Percentiles rank a stretch among this genome's conserved stretches.
Conservation (phyloP, 2,113 vertebrate species). For the Myrmecophaga tridactyla region DNA sequence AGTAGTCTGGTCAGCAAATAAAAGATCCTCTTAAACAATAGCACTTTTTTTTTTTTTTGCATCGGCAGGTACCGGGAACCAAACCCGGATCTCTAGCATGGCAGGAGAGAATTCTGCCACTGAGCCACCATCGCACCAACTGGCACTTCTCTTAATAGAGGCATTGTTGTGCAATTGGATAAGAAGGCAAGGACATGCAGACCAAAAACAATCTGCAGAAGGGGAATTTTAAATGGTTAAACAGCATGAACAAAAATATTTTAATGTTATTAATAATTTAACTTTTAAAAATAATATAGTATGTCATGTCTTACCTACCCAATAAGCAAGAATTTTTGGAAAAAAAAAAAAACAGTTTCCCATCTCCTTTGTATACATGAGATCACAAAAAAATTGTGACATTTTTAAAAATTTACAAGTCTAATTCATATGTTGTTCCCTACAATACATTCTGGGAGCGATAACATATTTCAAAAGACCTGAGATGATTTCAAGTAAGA, state of each 20-base stretch:
- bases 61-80: no score
- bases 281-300: not conserved
- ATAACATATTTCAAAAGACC: not conserved
- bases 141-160: not conserved
- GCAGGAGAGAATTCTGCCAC: no score
- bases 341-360: not conserved
- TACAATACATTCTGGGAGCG: not conserved
- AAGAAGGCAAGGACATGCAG: not conserved
- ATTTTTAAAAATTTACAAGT: conserved; percentile 16
- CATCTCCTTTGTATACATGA: not conserved
- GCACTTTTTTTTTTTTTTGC: no score
- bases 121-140: no score
- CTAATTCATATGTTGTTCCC: not conserved
- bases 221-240: not conserved
- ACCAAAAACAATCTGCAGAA: not conserved
- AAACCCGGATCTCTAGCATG: no score
- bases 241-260: not conserved
- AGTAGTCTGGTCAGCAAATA: not conserved
- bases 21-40: not conserved
- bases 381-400: not conserved
- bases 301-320: not conserved
- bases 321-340: not conserved
- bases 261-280: not conserved
- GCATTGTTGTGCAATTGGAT: not conserved
- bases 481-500: not conserved